Conservation (phyloP, 2,888 invertebrate genomes). For the Pardosa pseudoannulata region DNA sequence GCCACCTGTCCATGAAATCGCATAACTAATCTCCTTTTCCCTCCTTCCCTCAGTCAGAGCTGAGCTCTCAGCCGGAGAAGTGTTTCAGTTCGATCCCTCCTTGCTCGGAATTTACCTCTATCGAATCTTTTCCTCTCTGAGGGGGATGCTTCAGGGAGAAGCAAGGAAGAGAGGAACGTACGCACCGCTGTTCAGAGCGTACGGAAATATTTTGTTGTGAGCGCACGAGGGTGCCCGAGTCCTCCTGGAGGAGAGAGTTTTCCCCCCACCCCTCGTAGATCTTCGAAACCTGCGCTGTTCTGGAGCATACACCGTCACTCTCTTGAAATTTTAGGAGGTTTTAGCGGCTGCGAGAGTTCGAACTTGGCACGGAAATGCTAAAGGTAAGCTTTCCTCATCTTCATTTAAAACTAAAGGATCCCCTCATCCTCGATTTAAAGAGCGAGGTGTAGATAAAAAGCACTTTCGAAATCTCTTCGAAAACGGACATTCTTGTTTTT, state of each 20-base stretch:
- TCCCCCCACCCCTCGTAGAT: too few species aligned
- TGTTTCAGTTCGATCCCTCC: background rate
- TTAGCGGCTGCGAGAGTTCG: background rate
- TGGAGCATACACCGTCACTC: background rate
- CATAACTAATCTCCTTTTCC: slow-evolving; percentile 33
- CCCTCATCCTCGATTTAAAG: too few species aligned
- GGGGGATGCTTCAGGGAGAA: background rate
- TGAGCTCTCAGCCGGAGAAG: background rate
- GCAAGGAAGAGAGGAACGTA: background rate
- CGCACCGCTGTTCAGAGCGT: background rate
- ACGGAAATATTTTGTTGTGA: background rate
- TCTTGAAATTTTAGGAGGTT: background rate
- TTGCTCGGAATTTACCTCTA: background rate
- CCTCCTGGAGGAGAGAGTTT: too few species aligned
- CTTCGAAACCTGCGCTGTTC: background rate
- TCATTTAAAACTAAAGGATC: too few species aligned
- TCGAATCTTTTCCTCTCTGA: too few species aligned
- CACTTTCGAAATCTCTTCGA: too few species aligned
- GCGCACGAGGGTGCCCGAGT: background rate
- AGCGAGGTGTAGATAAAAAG: too few species aligned
- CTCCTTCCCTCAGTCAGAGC: slow-evolving; percentile 28
- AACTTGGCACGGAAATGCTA: background rate
- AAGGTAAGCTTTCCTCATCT: background rate
- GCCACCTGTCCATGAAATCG: slow-evolving; percentile 50
- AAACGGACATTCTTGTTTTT: too few species aligned